A percentile compares a stretch with the other conserved stretches of the same genome.
phyloP scores from a whole-genome alignment of 2,888 invertebrate genomes.

The Campopleginae sp. region DNA sequence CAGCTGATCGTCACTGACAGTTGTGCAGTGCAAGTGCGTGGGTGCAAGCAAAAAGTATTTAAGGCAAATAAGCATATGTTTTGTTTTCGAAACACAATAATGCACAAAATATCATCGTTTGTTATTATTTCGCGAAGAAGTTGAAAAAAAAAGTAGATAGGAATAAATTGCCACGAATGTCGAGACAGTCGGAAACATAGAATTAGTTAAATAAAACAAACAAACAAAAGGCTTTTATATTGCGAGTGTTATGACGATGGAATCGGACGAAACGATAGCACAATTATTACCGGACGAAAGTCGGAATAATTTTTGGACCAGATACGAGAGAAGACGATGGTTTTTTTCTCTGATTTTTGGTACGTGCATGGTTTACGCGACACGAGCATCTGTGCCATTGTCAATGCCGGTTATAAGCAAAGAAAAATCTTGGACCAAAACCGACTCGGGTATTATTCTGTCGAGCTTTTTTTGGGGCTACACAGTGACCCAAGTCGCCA shows the following conservation, averaged over 20 bases:
- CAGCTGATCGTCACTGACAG: conserved; percentile 59
- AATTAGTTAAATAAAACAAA: neutral
- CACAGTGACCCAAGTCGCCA: conserved; percentile 87
- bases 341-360: conserved; percentile 87
- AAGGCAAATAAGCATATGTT: neutral
- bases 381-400: conserved; percentile 88
- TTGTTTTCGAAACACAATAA: neutral
- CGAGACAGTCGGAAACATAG: neutral
- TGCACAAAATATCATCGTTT: neutral
- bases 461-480: conserved; percentile 92
- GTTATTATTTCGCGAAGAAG: neutral
- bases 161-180: conserved; percentile 25
- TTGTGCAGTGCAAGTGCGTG: conserved; percentile 4
- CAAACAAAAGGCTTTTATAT: neutral
- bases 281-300: conserved; percentile 67
- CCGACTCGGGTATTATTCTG: conserved; percentile 88
- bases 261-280: conserved; percentile 52
- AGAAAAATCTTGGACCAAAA: conserved; percentile 89
- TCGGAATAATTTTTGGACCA: conserved; percentile 78
- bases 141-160: neutral
- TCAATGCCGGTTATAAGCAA: conserved; percentile 87
- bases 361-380: conserved; percentile 88
- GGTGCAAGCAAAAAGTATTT: neutral
- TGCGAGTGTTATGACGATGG: conserved; percentile 45
- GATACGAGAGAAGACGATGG: conserved; percentile 86